These are phyloP conservation scores for Drosophila pallidifrons DNA, from an alignment of 1,140 invertebrate genomes.

Conservation along the genomic window DNA sequence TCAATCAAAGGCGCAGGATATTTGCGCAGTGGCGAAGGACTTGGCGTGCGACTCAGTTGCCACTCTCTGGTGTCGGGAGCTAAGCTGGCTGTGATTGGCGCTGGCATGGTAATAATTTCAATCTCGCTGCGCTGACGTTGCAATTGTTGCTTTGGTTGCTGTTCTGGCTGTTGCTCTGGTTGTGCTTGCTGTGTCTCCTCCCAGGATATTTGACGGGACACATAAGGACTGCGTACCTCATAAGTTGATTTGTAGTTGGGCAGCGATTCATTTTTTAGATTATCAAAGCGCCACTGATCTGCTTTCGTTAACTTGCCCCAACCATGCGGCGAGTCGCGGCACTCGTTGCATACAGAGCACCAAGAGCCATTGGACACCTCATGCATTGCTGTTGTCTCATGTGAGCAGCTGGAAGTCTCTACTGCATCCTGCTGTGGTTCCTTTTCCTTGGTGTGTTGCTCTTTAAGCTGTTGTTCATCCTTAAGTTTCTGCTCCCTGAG, in stretches of 20 bases:
- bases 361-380: conserved; percentile 27
- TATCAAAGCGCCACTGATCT: conserved; percentile 76
- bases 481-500: neutral
- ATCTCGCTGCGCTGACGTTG: conserved; percentile 65
- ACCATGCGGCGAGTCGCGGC: conserved; percentile 61
- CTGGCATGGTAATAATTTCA: conserved; percentile 61
- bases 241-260: conserved; percentile 79
- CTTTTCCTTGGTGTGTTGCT: conserved; percentile 9
- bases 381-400: neutral
- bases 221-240: conserved; percentile 75
- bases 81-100: neutral
- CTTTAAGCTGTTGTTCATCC: neutral
- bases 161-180: neutral
- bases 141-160: conserved; percentile 12
- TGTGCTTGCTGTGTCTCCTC: conserved; percentile 59
- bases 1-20: conserved; percentile 77
- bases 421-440: conserved; percentile 21
- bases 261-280: conserved; percentile 64
- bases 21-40: conserved; percentile 62
- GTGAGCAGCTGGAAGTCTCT: conserved; percentile 8
- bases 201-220: conserved; percentile 78
- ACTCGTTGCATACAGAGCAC: conserved; percentile 63
- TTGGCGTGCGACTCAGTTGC: conserved; percentile 62
- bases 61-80: conserved; percentile 32
- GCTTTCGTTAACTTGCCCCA: conserved; percentile 70